Base-by-base conservation (phyloP, 2,113 vertebrate genomes). In the Ifrita kowaldi region DNA sequence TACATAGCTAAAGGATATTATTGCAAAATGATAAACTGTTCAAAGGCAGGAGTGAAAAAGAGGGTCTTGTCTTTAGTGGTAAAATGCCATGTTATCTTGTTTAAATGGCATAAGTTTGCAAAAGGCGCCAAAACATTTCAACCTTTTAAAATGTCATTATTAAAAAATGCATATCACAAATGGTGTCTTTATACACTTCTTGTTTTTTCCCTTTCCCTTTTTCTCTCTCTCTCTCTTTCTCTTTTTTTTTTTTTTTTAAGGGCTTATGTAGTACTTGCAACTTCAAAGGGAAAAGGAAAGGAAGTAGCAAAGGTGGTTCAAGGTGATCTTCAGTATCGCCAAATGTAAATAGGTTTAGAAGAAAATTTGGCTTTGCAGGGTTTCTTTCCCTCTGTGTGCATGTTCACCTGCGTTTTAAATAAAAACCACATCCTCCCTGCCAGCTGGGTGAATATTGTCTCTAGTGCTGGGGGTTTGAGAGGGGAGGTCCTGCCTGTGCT, bases 61-160 rank as follows among this genome's bases (percentile, higher is more conserved):
- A 78, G 39, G 74, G 57, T 64, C 73, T 95, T 92, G 50, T 81
- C 91, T 91, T 92, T 69, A 75, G 78, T 47, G 50, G 57, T 42
- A 82, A 94, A 97, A 95, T 92, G 93, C 77, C 89, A 91, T 85
- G 93, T 93, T 97, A 95, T 87, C 82, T 44, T 89, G 80, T 93
- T 93, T 65, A 93, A 95, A 74, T 92, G 92, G 65, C 92, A 92
- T 41, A 92, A 96, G 88, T 96, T 84, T 73, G 69, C 74, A 84
- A 92, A 82, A 84, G 86, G 77, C 0, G 0, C 62, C 86, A 67
- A 41, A 90, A 92, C 86, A 89, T 64, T 96, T 92, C 95, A 89
- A 90, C 94, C 84, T 95, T 93, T 96, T 65, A 73, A 93, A 97
- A 97, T 95, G 94, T 78, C 90, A 91, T 77, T 71, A 91, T 95